These are phyloP conservation scores for Chaetura pelagica DNA, from an alignment of 2,113 vertebrate genomes.

Conservation along the genomic window DNA sequence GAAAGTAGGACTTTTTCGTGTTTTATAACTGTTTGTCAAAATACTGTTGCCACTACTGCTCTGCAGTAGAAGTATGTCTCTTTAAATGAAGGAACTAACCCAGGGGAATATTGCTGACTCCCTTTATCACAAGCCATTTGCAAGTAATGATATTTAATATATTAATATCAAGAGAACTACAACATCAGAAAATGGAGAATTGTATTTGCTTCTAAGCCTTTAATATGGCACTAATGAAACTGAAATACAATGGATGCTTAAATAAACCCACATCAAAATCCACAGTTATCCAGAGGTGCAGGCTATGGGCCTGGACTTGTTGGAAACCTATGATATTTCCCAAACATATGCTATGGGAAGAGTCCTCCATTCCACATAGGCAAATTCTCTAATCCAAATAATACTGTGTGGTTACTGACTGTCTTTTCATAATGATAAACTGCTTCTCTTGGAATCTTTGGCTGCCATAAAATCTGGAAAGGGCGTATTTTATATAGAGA, in stretches of 20 bases:
- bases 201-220: conserved; percentile 33
- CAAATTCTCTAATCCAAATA: background rate
- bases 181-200: conserved; percentile 58
- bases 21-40: conserved; percentile 78
- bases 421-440: background rate
- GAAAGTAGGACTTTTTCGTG: conserved; percentile 69
- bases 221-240: conserved; percentile 56
- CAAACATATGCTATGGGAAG: background rate
- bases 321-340: background rate
- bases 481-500: background rate
- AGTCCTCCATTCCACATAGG: background rate
- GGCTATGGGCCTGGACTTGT: background rate
- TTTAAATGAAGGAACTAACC: conserved; percentile 53
- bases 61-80: conserved; percentile 37
- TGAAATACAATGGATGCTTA: conserved; percentile 4
- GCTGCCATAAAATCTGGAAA: background rate
- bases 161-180: conserved; percentile 67
- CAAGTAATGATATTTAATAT: conserved; percentile 72
- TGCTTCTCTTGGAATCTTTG: background rate
- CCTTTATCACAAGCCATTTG: conserved; percentile 63
- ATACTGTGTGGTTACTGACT: background rate
- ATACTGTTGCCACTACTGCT: conserved; percentile 20
- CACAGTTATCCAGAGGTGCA: background rate
- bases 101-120: conserved; percentile 22
- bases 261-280: background rate